Evolutionary conservation across 2,888 invertebrate species (phyloP).

Genomic region (Cyclophora albipunctata): DNA sequence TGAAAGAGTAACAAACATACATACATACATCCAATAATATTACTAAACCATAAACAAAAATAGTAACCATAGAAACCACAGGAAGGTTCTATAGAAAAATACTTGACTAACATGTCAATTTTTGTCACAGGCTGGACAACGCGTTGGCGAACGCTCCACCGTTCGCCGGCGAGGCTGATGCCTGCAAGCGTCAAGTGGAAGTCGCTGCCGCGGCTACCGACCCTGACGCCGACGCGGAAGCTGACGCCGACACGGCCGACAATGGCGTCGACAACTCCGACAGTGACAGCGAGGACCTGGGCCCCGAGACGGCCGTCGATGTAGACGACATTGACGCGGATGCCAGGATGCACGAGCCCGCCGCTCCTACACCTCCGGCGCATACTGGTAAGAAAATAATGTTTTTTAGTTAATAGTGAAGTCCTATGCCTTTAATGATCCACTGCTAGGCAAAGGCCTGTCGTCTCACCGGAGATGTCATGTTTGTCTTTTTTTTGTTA

Average conservation of each 20-base stretch:
- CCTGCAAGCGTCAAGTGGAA: slow-evolving; percentile 48
- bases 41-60: no score
- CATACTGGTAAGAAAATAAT: slow-evolving; percentile 55
- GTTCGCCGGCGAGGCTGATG: slow-evolving; percentile 60
- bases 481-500: no score
- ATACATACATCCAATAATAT: no score
- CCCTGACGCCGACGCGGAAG: slow-evolving; percentile 27
- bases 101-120: no score
- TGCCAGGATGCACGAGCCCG: slow-evolving; percentile 59
- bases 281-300: slow-evolving; percentile 80
- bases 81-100: no score
- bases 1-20: no score
- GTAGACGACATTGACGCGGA: slow-evolving; percentile 75
- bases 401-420: neutral
- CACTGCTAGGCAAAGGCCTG: no score
- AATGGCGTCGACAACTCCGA: slow-evolving; percentile 63
- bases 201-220: slow-evolving; percentile 34
- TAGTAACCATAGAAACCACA: no score
- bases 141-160: slow-evolving; percentile 65
- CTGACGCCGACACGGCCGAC: slow-evolving; percentile 32
- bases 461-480: no score
- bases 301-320: slow-evolving; percentile 86
- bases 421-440: no score
- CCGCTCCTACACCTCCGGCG: slow-evolving; percentile 74
- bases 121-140: slow-evolving; percentile 58